Evolutionary conservation across 2,797 vertebrate genomes (phyloP).

Genomic region (Xenopus petersii): DNA sequence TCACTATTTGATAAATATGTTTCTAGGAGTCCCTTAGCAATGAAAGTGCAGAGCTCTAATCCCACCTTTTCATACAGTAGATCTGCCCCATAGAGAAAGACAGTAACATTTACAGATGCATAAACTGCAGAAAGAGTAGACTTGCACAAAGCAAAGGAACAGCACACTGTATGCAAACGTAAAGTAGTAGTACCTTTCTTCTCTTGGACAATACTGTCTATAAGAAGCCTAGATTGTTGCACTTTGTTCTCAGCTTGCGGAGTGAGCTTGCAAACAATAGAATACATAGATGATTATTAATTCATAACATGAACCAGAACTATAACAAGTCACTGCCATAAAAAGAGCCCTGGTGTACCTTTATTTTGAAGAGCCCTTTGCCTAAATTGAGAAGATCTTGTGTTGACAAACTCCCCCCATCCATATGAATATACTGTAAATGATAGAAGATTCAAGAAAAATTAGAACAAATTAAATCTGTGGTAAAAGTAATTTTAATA

Average conservation of each 20-base stretch:
- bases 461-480: neutral
- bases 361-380: conserved; percentile 89
- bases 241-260: conserved; percentile 79
- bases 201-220: conserved; percentile 90
- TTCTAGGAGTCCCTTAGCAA: too few relatives aligned
- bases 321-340: neutral
- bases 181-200: conserved; percentile 75
- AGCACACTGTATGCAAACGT: neutral
- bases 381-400: conserved; percentile 87
- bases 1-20: too few relatives aligned
- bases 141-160: neutral
- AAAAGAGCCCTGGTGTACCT: conserved; percentile 65
- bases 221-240: conserved; percentile 81
- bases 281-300: neutral
- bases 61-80: too few relatives aligned
- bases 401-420: conserved; percentile 86
- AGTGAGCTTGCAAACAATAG: conserved; percentile 72
- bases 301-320: neutral
- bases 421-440: conserved; percentile 79
- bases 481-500: too few relatives aligned
- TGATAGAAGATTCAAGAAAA: conserved; percentile 36
- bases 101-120: too few relatives aligned
- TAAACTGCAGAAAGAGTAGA: too few relatives aligned
- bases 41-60: too few relatives aligned
- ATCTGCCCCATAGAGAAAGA: too few relatives aligned